Conservation (phyloP, 35 echinoderm and acorn worm species). For the Anneissia japonica region DNA sequence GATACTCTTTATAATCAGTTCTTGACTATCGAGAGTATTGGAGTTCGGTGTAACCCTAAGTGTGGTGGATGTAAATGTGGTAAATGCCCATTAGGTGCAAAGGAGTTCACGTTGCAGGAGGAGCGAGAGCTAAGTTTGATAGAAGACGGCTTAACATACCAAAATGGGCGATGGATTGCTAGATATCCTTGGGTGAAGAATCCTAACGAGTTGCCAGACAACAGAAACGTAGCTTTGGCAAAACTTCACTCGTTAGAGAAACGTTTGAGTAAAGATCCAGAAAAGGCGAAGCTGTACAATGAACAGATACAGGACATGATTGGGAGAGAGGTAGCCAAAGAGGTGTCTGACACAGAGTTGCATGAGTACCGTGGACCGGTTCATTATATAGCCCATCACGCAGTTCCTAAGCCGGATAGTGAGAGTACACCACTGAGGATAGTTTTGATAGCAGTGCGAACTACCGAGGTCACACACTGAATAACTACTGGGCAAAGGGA, state of each 20-base stretch:
- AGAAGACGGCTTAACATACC: not conserved
- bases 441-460: conserved; percentile 23
- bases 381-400: not conserved
- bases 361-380: not conserved
- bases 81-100: not conserved
- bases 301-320: not conserved
- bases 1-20: too few relatives aligned
- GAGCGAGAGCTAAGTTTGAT: not conserved
- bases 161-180: not conserved
- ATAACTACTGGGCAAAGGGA: conserved; percentile 63
- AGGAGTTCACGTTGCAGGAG: not conserved
- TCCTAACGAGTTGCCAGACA: not conserved
- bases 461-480: conserved; percentile 46
- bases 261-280: not conserved
- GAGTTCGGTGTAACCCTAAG: not conserved
- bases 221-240: not conserved
- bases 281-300: not conserved
- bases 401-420: not conserved
- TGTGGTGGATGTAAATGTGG: not conserved
- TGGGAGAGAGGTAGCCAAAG: not conserved
- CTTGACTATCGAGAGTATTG: not conserved
- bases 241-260: not conserved
- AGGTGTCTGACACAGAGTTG: too few relatives aligned
- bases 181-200: not conserved
- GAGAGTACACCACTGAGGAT: not conserved